Evolutionary conservation across 2,888 invertebrate species (phyloP).

Genomic region (Drosophila greeni): DNA sequence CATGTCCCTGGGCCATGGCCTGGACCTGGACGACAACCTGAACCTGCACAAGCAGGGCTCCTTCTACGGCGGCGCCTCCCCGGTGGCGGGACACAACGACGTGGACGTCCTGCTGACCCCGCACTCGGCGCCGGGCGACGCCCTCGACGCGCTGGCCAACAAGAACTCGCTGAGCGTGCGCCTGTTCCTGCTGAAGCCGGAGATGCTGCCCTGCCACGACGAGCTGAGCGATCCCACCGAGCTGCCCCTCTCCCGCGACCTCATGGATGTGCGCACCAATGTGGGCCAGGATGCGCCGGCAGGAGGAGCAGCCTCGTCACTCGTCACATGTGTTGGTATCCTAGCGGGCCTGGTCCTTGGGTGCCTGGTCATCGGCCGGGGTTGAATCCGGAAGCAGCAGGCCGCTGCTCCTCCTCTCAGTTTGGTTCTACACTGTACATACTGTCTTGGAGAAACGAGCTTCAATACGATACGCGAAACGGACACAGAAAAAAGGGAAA

Average conservation of each 20-base stretch:
- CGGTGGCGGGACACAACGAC: slow-evolving; percentile 52
- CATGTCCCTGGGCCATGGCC: slow-evolving; percentile 47
- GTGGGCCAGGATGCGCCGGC: slow-evolving; percentile 62
- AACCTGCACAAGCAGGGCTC: slow-evolving; percentile 67
- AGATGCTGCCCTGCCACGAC: slow-evolving; percentile 82
- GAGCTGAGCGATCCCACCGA: slow-evolving; percentile 83
- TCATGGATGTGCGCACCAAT: slow-evolving; percentile 78
- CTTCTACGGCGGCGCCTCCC: slow-evolving; percentile 53
- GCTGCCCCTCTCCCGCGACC: slow-evolving; percentile 81
- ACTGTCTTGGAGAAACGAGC: slow-evolving; percentile 62
- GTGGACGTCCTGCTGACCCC: slow-evolving; percentile 52
- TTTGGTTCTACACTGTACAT: slow-evolving; percentile 61
- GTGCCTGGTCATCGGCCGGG: slow-evolving; percentile 16
- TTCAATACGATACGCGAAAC: slow-evolving; percentile 46
- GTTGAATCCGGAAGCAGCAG: slow-evolving; percentile 16
- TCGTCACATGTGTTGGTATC: too few relatives aligned
- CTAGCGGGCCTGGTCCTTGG: not conserved
- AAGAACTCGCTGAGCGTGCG: slow-evolving; percentile 71
- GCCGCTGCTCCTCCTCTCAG: slow-evolving; percentile 16
- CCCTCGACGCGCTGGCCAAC: slow-evolving; percentile 54
- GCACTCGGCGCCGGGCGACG: slow-evolving; percentile 44
- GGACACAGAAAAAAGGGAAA: slow-evolving; percentile 17
- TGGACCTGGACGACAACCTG: slow-evolving; percentile 72
- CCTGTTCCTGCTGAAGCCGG: slow-evolving; percentile 81
- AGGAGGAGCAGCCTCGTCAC: too few relatives aligned